These are phyloP conservation scores for Caenorhabditis briggsae DNA, from an alignment of 1,140 invertebrate species.

Conservation along the genomic window DNA sequence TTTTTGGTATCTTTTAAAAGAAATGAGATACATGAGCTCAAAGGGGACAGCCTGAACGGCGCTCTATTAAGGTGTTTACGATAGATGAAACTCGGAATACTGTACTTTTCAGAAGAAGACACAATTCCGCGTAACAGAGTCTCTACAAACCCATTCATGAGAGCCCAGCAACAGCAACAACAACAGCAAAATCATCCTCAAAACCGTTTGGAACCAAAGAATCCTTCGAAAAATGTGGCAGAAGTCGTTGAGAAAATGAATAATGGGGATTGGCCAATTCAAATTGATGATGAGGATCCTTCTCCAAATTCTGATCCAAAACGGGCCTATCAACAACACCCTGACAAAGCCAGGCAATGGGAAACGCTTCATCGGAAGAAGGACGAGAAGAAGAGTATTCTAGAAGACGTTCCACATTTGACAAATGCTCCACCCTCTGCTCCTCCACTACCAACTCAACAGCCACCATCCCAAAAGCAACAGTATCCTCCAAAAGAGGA, in stretches of 20 bases:
- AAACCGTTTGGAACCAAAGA: not conserved
- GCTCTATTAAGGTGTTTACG: too few relatives aligned
- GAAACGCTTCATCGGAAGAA: conserved; percentile 42
- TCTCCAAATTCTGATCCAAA: not conserved
- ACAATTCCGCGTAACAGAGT: conserved; percentile 27
- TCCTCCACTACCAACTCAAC: conserved; percentile 20
- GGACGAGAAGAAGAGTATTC: conserved; percentile 47
- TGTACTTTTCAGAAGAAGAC: conserved; percentile 46
- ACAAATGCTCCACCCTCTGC: not conserved
- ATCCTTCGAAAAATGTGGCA: conserved; percentile 42
- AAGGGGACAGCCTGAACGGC: too few relatives aligned
- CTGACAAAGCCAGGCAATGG: conserved; percentile 33
- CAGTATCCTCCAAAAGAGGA: conserved; percentile 1
- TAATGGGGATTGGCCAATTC: conserved; percentile 44
- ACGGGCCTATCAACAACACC: conserved; percentile 2
- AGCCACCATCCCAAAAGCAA: conserved; percentile 8
- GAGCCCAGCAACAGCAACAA: conserved; percentile 41
- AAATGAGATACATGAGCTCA: too few relatives aligned
- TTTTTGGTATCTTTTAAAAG: too few relatives aligned
- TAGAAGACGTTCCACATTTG: conserved; percentile 27
- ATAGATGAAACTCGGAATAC: too few relatives aligned
- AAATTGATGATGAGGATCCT: conserved; percentile 27
- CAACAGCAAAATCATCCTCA: conserved; percentile 19
- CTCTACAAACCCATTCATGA: conserved; percentile 44
- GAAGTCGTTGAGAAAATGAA: conserved; percentile 52